phyloP scores from a whole-genome alignment of 1,140 invertebrate species.

The Anoplophora glabripennis region DNA sequence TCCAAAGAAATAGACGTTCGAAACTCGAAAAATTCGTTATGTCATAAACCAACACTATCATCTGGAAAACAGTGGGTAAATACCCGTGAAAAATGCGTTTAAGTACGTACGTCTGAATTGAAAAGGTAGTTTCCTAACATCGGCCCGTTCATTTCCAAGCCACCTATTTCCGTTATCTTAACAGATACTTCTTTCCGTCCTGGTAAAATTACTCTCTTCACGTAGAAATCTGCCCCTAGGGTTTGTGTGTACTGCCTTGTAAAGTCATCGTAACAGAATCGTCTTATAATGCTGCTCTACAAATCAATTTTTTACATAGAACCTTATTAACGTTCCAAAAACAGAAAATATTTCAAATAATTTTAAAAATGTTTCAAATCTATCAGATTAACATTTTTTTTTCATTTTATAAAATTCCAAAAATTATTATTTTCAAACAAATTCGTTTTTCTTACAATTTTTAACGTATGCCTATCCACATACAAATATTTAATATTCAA shows the following conservation, averaged over 20 bases:
- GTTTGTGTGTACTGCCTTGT: conserved; percentile 72
- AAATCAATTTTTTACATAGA: conserved; percentile 28
- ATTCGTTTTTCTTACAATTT: too few species aligned
- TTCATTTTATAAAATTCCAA: too few species aligned
- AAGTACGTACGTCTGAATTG: conserved; percentile 65
- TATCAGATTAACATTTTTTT: not conserved
- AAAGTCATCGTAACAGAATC: conserved; percentile 73
- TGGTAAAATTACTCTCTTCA: conserved; percentile 67
- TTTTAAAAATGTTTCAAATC: too few species aligned
- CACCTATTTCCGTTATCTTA: conserved; percentile 83
- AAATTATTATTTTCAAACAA: too few species aligned
- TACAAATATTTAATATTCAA: too few species aligned
- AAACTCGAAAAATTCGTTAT: conserved; percentile 81
- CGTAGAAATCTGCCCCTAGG: conserved; percentile 77
- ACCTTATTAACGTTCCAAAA: not conserved
- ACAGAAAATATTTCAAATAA: not conserved
- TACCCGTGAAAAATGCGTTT: not conserved
- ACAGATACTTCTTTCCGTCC: conserved; percentile 66
- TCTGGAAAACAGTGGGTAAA: conserved; percentile 55
- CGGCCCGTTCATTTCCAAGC: conserved; percentile 66
- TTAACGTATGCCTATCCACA: too few species aligned
- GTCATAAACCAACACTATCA: conserved; percentile 82
- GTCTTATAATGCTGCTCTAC: conserved; percentile 67
- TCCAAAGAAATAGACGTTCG: conserved; percentile 74
- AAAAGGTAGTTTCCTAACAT: conserved; percentile 86